Percentiles rank a stretch among this genome's conserved stretches.
These are phyloP conservation scores for Leptonema lineaticorne DNA, from an alignment of 1,140 invertebrate species.

Conservation along the genomic window DNA sequence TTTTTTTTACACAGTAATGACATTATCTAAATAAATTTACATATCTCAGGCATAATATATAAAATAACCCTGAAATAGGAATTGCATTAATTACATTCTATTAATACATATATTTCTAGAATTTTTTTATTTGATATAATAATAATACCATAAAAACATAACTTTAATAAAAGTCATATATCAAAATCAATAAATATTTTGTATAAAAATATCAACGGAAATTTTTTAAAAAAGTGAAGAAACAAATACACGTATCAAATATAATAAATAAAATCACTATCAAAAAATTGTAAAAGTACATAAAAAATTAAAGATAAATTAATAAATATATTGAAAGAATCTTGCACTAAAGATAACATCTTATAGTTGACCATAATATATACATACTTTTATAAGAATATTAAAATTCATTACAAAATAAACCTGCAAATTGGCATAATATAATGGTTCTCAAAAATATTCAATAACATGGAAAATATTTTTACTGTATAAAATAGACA, in stretches of 20 bases:
- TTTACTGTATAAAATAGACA: too few species aligned
- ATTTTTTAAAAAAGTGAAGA: not conserved
- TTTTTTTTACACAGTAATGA: not conserved
- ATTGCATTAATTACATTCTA: not conserved
- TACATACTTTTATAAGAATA: too few species aligned
- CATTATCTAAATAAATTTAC: slow-evolving; percentile 2
- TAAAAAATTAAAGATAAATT: not conserved
- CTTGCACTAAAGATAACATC: not conserved
- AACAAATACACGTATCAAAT: slow-evolving; percentile 2
- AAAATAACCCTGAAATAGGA: slow-evolving; percentile 9
- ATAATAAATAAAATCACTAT: not conserved
- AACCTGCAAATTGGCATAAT: too few species aligned
- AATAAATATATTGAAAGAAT: not conserved
- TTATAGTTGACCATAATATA: not conserved
- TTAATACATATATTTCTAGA: not conserved
- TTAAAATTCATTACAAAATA: too few species aligned
- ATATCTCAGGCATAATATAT: slow-evolving; percentile 1
- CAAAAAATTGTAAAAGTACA: not conserved
- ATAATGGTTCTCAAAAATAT: too few species aligned
- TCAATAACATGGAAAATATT: too few species aligned
- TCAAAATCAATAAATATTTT: not conserved
- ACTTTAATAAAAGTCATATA: not conserved
- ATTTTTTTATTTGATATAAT: not conserved
- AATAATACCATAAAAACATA: not conserved
- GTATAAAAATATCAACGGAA: not conserved